A percentile compares a stretch with the other conserved stretches of the same genome.
Conservation (phyloP, 2,888 invertebrate genomes). For the Tinea trinotella region DNA sequence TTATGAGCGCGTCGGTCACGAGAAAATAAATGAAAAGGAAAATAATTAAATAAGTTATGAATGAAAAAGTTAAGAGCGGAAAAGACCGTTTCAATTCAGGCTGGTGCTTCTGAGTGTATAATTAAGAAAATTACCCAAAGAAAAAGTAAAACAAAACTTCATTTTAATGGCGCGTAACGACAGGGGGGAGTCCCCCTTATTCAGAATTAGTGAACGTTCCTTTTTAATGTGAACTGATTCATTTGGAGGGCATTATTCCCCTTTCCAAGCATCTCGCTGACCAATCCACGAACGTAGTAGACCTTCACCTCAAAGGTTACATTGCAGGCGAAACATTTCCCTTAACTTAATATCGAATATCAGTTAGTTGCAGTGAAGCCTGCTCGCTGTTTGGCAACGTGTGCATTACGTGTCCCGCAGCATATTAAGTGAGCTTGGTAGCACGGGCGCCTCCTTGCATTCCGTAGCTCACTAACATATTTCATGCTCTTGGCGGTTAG, state of each 20-base stretch:
- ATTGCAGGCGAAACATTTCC: background rate
- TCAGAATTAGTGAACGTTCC: background rate
- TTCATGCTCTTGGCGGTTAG: background rate
- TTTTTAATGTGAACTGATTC: slow-evolving; percentile 1
- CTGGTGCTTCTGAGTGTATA: slow-evolving; percentile 32
- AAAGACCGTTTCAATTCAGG: slow-evolving; percentile 25
- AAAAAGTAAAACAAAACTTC: slow-evolving; percentile 18
- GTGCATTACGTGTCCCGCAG: background rate
- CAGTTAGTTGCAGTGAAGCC: background rate
- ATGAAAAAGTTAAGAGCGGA: slow-evolving; percentile 33
- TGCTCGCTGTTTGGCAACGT: background rate
- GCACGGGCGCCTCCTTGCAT: too few relatives aligned
- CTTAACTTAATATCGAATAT: background rate
- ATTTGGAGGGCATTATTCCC: background rate
- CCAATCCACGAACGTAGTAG: background rate
- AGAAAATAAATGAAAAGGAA: slow-evolving; percentile 6
- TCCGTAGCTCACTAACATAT: background rate
- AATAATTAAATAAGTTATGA: slow-evolving; percentile 47
- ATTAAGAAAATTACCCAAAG: slow-evolving; percentile 41
- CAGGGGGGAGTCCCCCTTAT: background rate
- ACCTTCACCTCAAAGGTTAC: background rate
- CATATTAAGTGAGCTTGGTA: background rate
- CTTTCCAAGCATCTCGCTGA: background rate
- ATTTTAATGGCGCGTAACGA: slow-evolving; percentile 16
- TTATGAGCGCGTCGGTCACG: background rate